Percentiles rank a stretch among this genome's conserved stretches.
phyloP scores from a whole-genome alignment of 2,113 vertebrate species.

The Zosterops borbonicus region DNA sequence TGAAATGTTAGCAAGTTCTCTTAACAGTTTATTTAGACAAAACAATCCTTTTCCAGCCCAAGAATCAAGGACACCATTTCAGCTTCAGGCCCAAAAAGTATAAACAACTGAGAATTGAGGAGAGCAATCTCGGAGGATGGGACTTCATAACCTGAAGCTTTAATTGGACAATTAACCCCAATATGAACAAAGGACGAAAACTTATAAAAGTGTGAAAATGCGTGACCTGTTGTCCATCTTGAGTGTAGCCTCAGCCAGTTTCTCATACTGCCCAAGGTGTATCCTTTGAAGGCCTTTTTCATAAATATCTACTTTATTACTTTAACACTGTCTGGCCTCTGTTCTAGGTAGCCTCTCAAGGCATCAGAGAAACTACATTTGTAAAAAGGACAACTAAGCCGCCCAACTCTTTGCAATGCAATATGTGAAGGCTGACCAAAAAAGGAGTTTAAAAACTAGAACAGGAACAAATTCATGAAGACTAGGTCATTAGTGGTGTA shows the following conservation, averaged over 20 bases:
- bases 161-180: neutral
- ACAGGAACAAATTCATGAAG: neutral
- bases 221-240: fast-evolving
- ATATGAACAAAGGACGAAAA: neutral
- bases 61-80: fast-evolving
- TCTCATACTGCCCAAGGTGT: neutral
- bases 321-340: neutral
- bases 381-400: neutral
- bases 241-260: too few species aligned
- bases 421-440: neutral
- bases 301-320: neutral
- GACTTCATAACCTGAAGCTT: neutral
- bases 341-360: neutral
- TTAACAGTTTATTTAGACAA: neutral
- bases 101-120: neutral
- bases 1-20: neutral
- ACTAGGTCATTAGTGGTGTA: neutral
- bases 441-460: neutral
- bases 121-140: neutral
- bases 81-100: neutral
- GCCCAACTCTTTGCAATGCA: neutral
- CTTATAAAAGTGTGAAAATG: neutral
- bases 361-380: neutral
- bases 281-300: neutral
- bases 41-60: neutral